Conservation (phyloP, 2,888 invertebrate genomes). For the Troglohyphantes excavatus region DNA sequence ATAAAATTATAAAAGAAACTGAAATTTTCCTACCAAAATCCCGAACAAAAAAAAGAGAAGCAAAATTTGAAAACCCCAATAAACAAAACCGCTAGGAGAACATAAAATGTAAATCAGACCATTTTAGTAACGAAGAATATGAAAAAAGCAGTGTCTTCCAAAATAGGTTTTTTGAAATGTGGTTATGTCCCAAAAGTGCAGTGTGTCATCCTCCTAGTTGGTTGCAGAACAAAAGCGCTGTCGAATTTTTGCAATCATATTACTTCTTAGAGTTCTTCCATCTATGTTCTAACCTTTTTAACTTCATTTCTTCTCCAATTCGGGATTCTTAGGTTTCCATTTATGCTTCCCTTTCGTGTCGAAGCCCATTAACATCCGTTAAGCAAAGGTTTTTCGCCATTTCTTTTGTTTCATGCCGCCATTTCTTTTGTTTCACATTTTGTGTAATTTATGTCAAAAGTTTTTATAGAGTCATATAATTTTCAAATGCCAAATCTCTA, state of each 20-base stretch:
- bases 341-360: slow-evolving; percentile 44
- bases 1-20: slow-evolving; percentile 45
- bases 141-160: slow-evolving; percentile 20
- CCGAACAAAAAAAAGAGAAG: slow-evolving; percentile 23
- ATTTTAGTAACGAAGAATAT: slow-evolving; percentile 63
- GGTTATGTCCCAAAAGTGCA: slow-evolving; percentile 62
- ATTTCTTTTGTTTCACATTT: background rate
- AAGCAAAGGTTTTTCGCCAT: slow-evolving; percentile 3
- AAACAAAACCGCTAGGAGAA: slow-evolving; percentile 26
- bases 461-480: background rate
- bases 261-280: slow-evolving; percentile 12
- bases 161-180: slow-evolving; percentile 70
- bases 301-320: slow-evolving; percentile 47
- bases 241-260: slow-evolving; percentile 52
- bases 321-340: slow-evolving; percentile 43
- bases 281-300: slow-evolving; percentile 25
- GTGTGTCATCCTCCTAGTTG: slow-evolving; percentile 47
- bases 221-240: slow-evolving; percentile 13
- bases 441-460: background rate
- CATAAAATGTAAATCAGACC: slow-evolving; percentile 70
- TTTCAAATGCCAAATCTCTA: too few species aligned
- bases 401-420: background rate
- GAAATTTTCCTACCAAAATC: slow-evolving; percentile 14
- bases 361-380: slow-evolving; percentile 15
- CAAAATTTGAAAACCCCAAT: slow-evolving; percentile 41